Evolutionary conservation across 2,888 invertebrate genomes (phyloP).

Genomic region (Chymomyza fuscimana): DNA sequence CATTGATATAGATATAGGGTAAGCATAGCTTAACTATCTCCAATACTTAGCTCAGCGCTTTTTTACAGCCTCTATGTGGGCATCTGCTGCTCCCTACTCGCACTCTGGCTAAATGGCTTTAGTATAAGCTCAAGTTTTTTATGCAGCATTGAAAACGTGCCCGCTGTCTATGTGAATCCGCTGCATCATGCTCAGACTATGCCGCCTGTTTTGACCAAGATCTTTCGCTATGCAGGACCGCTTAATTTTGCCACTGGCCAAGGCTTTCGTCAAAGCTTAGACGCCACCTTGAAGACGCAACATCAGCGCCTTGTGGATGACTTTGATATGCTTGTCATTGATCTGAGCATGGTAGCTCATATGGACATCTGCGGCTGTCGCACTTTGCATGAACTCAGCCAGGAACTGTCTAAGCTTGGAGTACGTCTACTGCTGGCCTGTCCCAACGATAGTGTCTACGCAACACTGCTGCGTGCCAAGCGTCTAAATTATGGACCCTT

Average conservation of each 20-base stretch:
- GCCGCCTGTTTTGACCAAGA: slow-evolving; percentile 83
- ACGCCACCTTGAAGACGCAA: slow-evolving; percentile 79
- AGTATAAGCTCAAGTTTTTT: slow-evolving; percentile 83
- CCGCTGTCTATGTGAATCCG: slow-evolving; percentile 84
- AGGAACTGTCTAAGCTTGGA: not conserved
- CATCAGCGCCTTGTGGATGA: slow-evolving; percentile 46
- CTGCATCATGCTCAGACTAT: slow-evolving; percentile 83
- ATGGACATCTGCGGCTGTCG: slow-evolving; percentile 83
- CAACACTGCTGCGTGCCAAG: not conserved
- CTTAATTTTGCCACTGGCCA: slow-evolving; percentile 84
- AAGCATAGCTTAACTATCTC: slow-evolving; percentile 46
- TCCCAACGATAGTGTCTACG: not conserved
- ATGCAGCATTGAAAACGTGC: slow-evolving; percentile 83
- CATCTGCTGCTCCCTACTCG: slow-evolving; percentile 84
- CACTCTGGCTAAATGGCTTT: slow-evolving; percentile 84
- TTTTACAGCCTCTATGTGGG: slow-evolving; percentile 81
- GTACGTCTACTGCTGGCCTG: not conserved
- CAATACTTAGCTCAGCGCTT: not conserved
- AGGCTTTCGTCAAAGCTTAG: slow-evolving; percentile 81
- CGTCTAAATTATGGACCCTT: not conserved
- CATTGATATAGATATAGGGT: slow-evolving; percentile 88
- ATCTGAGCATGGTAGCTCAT: slow-evolving; percentile 83
- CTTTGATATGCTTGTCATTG: slow-evolving; percentile 80
- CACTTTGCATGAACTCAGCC: slow-evolving; percentile 68
- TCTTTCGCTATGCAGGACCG: slow-evolving; percentile 84